Percentiles rank a stretch among this genome's conserved stretches.
Conservation (phyloP, 1,140 invertebrate genomes). For the Musca domestica region DNA sequence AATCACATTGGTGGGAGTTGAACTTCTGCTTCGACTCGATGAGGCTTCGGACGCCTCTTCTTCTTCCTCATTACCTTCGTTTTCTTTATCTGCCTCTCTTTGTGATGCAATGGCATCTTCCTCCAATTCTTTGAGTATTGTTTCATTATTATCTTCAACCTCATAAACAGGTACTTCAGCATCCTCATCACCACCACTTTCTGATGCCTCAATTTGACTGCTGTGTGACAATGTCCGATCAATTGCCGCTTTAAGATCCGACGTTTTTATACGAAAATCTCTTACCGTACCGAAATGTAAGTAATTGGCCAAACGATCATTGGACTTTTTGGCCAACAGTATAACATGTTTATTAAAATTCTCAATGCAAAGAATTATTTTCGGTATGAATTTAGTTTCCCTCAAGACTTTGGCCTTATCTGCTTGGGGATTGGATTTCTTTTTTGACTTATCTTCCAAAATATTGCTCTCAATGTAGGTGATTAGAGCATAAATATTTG, state of each 20-base stretch:
- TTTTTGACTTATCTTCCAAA: constrained; percentile 33
- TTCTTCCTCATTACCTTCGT: neutral
- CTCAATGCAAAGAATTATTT: constrained; percentile 61
- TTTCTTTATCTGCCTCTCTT: neutral
- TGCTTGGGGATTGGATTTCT: constrained; percentile 43
- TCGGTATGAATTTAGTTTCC: constrained; percentile 61
- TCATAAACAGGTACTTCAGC: neutral
- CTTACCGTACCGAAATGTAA: constrained; percentile 59
- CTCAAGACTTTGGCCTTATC: constrained; percentile 61
- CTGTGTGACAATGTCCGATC: constrained; percentile 49
- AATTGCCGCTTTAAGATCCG: constrained; percentile 55
- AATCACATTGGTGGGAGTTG: neutral
- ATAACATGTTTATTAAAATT: constrained; percentile 62
- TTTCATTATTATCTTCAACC: neutral
- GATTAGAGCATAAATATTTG: constrained; percentile 59
- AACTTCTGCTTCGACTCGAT: neutral
- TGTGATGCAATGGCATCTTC: neutral
- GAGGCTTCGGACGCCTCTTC: constrained; percentile 2
- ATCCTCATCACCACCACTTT: constrained; percentile 25
- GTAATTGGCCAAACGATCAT: constrained; percentile 57
- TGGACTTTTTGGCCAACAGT: constrained; percentile 59
- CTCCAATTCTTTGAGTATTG: neutral
- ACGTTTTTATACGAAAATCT: constrained; percentile 60
- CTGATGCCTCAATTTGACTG: constrained; percentile 34
- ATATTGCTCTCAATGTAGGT: constrained; percentile 57